Evolutionary conservation across 2,888 invertebrate species (phyloP), one percentile per base, ranked within the genome.

Genomic region (Calliphora vomitoria): DNA sequence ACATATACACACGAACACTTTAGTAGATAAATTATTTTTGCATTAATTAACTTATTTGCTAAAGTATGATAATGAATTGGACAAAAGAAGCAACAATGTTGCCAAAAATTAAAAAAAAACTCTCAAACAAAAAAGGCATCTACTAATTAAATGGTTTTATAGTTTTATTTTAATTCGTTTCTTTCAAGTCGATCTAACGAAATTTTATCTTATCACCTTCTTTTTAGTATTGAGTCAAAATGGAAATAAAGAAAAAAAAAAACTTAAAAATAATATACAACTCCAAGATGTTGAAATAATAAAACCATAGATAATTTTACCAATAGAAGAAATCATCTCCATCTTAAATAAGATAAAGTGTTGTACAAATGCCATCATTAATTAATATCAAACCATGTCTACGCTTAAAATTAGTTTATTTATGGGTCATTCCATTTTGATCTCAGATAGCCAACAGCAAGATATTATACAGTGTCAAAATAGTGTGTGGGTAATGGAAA

Each of bases 361-460:
- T 66, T 66, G 50, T 64, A 13, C 66, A 31, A 66, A 78, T 66
- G 66, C 53, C 53, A 78, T 78, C 53, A 78, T 78, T 41, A 78
- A 66, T 66, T 78, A 78, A 66, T 66, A 66, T 66, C 20, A 78
- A 55, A 15, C 66, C 53, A 66, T 41, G 50, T n/a, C 50, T 50
- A n/a, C n/a, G 50, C n/a, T 50, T 5, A 50, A 50, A n/a, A 50
- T 50, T 50, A 25, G 6, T 50, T 50, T n/a, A 50, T n/a, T 15
- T n/a, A 50, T n/a, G 50, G 50, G n/a, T n/a, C n/a, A 50, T 50
- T n/a, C 50, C n/a, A 50, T n/a, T n/a, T 47, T 15, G 8, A 41
- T 41, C 41, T 41, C 8, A 41, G 8, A 41, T 8, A 11, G 41
- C 8, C 10, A 41, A 41, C 11, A 41, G 41, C 25, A 25, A 25